A percentile compares a stretch with the other conserved stretches of the same genome.
These are phyloP conservation scores for Aphaenogaster rudis DNA, from an alignment of 1,140 invertebrate species.

Conservation along the genomic window DNA sequence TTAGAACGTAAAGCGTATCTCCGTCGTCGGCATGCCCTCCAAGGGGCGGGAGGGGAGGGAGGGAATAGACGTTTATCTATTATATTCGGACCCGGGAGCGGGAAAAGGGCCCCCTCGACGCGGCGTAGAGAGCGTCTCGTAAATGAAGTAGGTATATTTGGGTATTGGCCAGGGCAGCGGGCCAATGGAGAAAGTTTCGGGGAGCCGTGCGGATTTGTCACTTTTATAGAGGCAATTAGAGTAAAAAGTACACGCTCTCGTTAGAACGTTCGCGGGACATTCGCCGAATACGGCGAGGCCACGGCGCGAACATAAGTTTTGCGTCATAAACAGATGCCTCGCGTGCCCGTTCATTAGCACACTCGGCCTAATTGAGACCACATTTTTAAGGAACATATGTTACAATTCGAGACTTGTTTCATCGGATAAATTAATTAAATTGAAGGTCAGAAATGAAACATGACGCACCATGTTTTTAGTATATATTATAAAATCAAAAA, in stretches of 20 bases:
- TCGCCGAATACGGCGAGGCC: slow-evolving; percentile 8
- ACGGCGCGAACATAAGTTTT: slow-evolving; percentile 33
- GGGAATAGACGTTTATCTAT: slow-evolving; percentile 58
- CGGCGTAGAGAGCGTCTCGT: slow-evolving; percentile 10
- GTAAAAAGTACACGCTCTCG: slow-evolving; percentile 53
- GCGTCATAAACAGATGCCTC: slow-evolving; percentile 25
- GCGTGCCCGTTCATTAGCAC: slow-evolving; percentile 9
- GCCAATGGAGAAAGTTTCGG: slow-evolving; percentile 60
- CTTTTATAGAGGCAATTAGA: slow-evolving; percentile 60
- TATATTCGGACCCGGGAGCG: slow-evolving; percentile 35
- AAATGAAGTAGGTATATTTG: slow-evolving; percentile 63
- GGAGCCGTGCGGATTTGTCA: slow-evolving; percentile 51
- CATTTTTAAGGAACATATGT: slow-evolving; percentile 9
- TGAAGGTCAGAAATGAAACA: not conserved
- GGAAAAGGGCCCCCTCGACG: not conserved
- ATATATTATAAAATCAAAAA: not conserved
- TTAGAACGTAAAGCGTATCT: slow-evolving; percentile 61
- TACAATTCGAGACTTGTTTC: slow-evolving; percentile 22
- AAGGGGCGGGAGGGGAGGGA: not conserved
- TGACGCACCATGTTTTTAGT: not conserved
- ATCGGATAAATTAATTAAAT: slow-evolving; percentile 6
- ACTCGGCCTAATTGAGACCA: slow-evolving; percentile 21
- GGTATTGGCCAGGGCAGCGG: slow-evolving; percentile 56
- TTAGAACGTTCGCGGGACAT: slow-evolving; percentile 29
- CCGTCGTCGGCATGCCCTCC: slow-evolving; percentile 32